Conservation (phyloP, 2,888 invertebrate species). For the Automeris io region DNA sequence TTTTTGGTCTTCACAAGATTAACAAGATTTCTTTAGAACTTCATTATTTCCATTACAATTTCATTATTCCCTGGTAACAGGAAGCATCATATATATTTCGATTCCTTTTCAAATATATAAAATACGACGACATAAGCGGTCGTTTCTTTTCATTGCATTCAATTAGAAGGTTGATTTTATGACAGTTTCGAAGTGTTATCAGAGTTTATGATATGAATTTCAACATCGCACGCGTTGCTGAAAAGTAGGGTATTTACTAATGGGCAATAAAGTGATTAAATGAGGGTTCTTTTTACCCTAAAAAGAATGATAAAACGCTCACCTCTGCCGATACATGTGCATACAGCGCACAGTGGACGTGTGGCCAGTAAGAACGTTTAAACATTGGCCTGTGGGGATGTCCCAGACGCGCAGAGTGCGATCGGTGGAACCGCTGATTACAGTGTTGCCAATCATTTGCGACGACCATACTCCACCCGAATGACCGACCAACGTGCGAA, state of each 20-base stretch:
- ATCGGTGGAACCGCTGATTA: conserved; percentile 97
- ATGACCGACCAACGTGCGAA: conserved; percentile 95
- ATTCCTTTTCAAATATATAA: too few relatives aligned
- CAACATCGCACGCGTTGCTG: too few relatives aligned
- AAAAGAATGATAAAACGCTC: not conserved
- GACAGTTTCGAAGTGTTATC: too few relatives aligned
- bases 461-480: conserved; percentile 99
- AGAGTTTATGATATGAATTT: too few relatives aligned
- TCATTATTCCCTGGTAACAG: too few relatives aligned
- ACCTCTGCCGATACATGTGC: conserved; percentile 96
- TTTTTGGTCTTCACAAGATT: not conserved
- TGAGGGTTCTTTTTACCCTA: not conserved
- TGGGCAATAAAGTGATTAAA: too few relatives aligned
- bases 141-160: too few relatives aligned
- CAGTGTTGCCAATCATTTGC: conserved; percentile 94
- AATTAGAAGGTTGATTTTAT: too few relatives aligned
- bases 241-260: too few relatives aligned
- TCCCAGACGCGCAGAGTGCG: conserved; percentile 98
- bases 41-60: too few relatives aligned
- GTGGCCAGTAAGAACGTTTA: conserved; percentile 96
- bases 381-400: conserved; percentile 92
- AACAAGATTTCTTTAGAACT: not conserved
- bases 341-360: conserved; percentile 99
- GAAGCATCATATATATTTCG: too few relatives aligned
- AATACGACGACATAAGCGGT: too few relatives aligned